Evolutionary conservation across 2,888 invertebrate genomes (phyloP).

Genomic region (Argyra leucocephala): DNA sequence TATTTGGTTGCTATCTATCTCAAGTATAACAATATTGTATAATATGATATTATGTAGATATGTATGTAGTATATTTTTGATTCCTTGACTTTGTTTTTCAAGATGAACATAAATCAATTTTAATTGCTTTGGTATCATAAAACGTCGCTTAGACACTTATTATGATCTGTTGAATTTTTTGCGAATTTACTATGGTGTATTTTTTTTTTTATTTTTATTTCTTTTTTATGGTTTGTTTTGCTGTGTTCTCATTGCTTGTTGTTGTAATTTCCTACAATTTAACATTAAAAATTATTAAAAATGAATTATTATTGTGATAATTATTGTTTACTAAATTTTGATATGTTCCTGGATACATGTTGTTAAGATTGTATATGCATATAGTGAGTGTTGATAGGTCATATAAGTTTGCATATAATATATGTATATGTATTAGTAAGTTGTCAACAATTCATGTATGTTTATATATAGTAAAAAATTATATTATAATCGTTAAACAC

Average conservation of each 20-base stretch:
- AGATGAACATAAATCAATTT: constrained; percentile 23
- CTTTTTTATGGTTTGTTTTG: not conserved
- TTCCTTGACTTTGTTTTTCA: not conserved
- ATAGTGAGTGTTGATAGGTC: no score
- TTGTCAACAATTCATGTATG: no score
- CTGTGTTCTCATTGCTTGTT: not conserved
- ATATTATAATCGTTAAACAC: no score
- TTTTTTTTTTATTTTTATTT: not conserved
- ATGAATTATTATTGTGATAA: not conserved
- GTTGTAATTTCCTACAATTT: not conserved
- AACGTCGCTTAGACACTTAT: constrained; percentile 25
- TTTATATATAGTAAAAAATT: no score
- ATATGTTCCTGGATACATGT: no score
- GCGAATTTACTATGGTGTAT: no score
- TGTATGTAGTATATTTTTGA: not conserved
- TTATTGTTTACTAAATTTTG: not conserved
- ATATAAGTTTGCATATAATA: no score
- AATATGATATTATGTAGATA: no score
- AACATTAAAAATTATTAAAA: not conserved
- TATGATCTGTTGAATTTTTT: constrained; percentile 24
- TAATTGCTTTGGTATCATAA: constrained; percentile 26
- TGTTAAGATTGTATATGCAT: no score
- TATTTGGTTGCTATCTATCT: no score
- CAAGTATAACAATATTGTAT: no score
- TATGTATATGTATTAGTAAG: no score